Evolutionary conservation across 2,797 vertebrate species (phyloP).

Genomic region (Glossophaga mutica): DNA sequence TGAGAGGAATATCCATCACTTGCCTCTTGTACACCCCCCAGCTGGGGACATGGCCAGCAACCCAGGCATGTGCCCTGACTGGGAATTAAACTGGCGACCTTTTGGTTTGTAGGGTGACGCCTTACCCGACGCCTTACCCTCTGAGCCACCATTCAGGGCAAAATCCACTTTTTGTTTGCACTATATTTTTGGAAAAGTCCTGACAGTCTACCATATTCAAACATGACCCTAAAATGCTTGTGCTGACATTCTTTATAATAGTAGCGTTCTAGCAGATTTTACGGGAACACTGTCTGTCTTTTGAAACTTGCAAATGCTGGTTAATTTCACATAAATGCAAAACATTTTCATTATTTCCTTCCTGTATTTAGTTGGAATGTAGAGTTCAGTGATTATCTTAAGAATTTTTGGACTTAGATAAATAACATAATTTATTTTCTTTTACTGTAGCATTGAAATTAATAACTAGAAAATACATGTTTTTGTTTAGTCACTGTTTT

Average conservation of each 20-base stretch:
- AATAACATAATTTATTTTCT: slow-evolving; percentile 28
- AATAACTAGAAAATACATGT: background rate
- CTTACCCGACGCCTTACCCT: too few relatives aligned
- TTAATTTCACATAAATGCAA: background rate
- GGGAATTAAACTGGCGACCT: too few relatives aligned
- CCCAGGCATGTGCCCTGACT: too few relatives aligned
- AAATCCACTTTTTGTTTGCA: background rate
- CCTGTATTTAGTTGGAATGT: slow-evolving; percentile 22
- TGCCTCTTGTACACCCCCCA: too few relatives aligned
- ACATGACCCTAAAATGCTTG: background rate
- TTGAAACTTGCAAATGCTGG: background rate
- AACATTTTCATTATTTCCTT: background rate
- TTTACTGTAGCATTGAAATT: slow-evolving; percentile 14
- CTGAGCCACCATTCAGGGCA: too few relatives aligned
- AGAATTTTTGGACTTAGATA: background rate
- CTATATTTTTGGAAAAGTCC: background rate
- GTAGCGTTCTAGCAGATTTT: background rate
- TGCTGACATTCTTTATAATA: background rate
- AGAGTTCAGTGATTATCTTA: background rate
- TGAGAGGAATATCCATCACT: too few relatives aligned
- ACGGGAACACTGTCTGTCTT: background rate
- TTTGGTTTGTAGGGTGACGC: too few relatives aligned
- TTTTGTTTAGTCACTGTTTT: background rate
- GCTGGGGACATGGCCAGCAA: too few relatives aligned
- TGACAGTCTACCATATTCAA: background rate